phyloP scores from a whole-genome alignment of 2,888 invertebrate species.

The Sphaeridia pumilis region DNA sequence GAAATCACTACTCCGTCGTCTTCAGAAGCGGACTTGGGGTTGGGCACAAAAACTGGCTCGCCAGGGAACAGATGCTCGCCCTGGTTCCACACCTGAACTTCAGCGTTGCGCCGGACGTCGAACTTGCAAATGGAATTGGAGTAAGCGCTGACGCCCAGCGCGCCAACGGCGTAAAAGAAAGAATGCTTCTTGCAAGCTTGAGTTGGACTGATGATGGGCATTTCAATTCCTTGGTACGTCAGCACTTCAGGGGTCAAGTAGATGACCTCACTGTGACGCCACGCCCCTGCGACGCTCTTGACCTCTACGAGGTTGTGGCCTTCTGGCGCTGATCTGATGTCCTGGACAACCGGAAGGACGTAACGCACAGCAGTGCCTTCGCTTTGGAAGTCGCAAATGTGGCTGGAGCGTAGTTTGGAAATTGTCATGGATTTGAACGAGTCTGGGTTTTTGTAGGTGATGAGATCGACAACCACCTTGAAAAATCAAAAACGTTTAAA shows the following conservation, averaged over 20 bases:
- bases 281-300: constrained; percentile 39
- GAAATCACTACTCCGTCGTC: constrained; percentile 43
- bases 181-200: constrained; percentile 40
- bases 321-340: constrained; percentile 32
- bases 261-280: constrained; percentile 35
- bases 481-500: not conserved
- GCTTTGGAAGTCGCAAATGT: constrained; percentile 6
- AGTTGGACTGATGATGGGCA: constrained; percentile 43
- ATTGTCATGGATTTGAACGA: constrained; percentile 10
- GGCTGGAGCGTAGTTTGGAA: constrained; percentile 4
- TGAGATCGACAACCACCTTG: constrained; percentile 16
- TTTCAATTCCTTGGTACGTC: constrained; percentile 40
- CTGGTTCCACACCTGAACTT: constrained; percentile 21
- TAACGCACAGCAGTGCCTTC: constrained; percentile 15
- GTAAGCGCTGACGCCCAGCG: constrained; percentile 38
- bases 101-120: constrained; percentile 20
- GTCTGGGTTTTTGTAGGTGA: constrained; percentile 12
- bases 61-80: constrained; percentile 37
- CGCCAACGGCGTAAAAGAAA: constrained; percentile 43
- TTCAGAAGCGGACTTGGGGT: constrained; percentile 41
- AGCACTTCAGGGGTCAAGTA: constrained; percentile 36
- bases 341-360: constrained; percentile 13
- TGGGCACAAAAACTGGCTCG: constrained; percentile 44
- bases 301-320: constrained; percentile 40
- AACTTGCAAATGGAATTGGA: constrained; percentile 38